Conservation (phyloP, 1,140 invertebrate species). For the Bombus picipes region DNA sequence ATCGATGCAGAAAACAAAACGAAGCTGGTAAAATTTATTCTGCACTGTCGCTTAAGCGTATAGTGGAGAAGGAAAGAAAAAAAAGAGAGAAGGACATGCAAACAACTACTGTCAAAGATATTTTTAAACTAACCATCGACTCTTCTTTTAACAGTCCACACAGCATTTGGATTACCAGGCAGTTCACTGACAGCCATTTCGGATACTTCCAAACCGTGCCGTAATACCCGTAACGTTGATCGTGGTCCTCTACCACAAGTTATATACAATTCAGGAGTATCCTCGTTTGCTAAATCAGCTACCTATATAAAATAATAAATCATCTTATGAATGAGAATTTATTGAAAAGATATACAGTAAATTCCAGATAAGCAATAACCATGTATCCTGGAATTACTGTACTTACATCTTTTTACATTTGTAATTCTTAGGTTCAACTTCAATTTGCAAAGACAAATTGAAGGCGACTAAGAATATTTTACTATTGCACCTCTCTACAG, state of each 20-base stretch:
- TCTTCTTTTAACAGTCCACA: constrained; percentile 99
- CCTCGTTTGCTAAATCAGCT: constrained; percentile 96
- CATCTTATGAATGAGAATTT: background rate
- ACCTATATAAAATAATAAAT: constrained; percentile 80
- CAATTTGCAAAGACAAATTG: constrained; percentile 75
- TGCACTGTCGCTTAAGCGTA: constrained; percentile 2
- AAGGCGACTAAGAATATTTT: constrained; percentile 79
- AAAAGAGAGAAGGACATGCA: constrained; percentile 41
- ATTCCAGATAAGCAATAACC: background rate
- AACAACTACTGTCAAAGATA: constrained; percentile 36
- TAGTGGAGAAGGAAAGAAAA: constrained; percentile 20
- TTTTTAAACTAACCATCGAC: constrained; percentile 92
- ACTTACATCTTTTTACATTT: constrained; percentile 17
- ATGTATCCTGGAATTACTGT: background rate
- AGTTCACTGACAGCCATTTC: constrained; percentile 99
- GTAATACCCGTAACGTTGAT: constrained; percentile 94
- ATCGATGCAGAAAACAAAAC: constrained; percentile 27
- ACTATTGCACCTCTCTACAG: constrained; percentile 73
- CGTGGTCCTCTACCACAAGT: constrained; percentile 97
- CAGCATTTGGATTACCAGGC: constrained; percentile 99
- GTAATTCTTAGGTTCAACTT: constrained; percentile 78
- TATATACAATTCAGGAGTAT: constrained; percentile 98
- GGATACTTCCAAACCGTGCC: constrained; percentile 98
- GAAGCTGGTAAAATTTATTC: constrained; percentile 14
- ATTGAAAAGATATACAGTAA: background rate